These are phyloP conservation scores for Euclidia mi DNA, from an alignment of 2,888 invertebrate genomes.

Conservation along the genomic window DNA sequence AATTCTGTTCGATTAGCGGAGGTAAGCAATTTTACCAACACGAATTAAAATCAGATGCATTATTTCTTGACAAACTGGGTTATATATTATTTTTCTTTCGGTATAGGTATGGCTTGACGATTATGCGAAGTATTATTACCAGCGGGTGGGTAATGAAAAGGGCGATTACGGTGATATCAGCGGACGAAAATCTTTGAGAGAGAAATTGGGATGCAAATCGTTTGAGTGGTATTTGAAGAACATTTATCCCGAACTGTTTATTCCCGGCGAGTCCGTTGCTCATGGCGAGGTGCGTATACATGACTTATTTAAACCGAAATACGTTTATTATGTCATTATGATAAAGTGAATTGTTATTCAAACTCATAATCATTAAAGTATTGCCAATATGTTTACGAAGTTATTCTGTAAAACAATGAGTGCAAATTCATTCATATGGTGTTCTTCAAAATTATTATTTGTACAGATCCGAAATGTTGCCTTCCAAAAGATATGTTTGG, in stretches of 20 bases:
- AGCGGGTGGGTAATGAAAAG: constrained; percentile 98
- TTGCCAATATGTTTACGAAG: constrained; percentile 2
- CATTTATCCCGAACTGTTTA: constrained; percentile 99
- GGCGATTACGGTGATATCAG: constrained; percentile 99
- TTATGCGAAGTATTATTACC: constrained; percentile 99
- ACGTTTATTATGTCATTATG: neutral
- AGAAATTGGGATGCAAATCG: constrained; percentile 97
- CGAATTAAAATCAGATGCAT: too few relatives aligned
- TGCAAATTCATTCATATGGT: constrained; percentile 69
- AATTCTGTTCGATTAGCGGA: constrained; percentile 99
- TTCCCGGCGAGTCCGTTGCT: constrained; percentile 99
- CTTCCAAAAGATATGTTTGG: constrained; percentile 97
- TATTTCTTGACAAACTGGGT: too few relatives aligned
- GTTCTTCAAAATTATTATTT: constrained; percentile 80
- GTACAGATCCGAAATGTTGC: constrained; percentile 96
- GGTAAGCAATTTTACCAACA: constrained; percentile 70
- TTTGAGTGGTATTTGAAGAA: constrained; percentile 99
- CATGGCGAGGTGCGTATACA: constrained; percentile 96
- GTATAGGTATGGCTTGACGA: constrained; percentile 98
- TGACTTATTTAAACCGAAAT: constrained; percentile 6
- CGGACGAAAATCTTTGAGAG: constrained; percentile 94
- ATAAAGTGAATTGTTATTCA: constrained; percentile 9
- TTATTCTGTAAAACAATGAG: constrained; percentile 56
- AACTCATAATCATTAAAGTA: constrained; percentile 17
- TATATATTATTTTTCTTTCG: constrained; percentile 16